Evolutionary conservation across 2,113 vertebrate species (phyloP).

Genomic region (Struthio camelus): DNA sequence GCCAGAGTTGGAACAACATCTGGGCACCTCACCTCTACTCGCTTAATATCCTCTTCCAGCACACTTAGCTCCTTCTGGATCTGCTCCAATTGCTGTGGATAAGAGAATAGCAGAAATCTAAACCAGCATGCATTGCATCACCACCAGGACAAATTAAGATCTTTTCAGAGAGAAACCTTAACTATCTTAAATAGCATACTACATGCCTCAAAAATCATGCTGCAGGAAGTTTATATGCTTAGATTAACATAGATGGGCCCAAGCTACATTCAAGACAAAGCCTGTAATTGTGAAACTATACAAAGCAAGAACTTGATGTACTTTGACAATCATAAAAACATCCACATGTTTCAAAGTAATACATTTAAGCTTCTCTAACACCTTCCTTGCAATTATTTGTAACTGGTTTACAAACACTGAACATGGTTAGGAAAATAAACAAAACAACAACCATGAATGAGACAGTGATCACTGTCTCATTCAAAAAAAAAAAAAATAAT

Average conservation of each 20-base stretch:
- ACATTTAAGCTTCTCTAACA: neutral
- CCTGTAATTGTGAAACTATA: neutral
- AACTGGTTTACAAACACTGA: neutral
- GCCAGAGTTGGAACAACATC: constrained; percentile 49
- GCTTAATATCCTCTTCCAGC: constrained; percentile 97
- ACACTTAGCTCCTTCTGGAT: constrained; percentile 98
- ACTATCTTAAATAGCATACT: neutral
- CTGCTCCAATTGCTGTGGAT: constrained; percentile 94
- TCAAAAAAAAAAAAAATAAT: neutral
- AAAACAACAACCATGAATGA: neutral
- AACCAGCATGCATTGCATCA: constrained; percentile 60
- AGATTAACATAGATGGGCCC: neutral
- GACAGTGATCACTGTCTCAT: neutral
- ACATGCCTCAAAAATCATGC: neutral
- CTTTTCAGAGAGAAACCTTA: neutral
- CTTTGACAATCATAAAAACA: neutral
- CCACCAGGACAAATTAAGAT: constrained; percentile 9
- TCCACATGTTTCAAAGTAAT: neutral
- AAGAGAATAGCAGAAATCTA: constrained; percentile 58
- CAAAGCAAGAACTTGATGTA: neutral
- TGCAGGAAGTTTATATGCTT: neutral
- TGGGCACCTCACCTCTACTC: constrained; percentile 89
- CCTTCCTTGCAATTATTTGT: neutral
- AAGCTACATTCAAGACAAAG: neutral
- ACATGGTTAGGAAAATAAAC: neutral